phyloP scores from a whole-genome alignment of 2,113 vertebrate species.

The Penelope pileata region DNA sequence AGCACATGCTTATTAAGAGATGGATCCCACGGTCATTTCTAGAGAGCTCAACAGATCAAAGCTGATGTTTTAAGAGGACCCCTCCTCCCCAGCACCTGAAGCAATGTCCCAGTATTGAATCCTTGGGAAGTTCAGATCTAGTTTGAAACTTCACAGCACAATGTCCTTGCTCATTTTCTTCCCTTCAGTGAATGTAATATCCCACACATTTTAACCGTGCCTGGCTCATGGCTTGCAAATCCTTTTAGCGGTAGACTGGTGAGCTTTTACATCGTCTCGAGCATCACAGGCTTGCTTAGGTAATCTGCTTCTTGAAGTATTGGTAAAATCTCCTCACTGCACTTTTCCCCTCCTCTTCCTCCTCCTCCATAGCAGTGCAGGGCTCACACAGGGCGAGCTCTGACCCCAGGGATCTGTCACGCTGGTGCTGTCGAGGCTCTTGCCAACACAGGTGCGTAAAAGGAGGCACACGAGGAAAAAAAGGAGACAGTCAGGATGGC shows the following conservation, averaged over 20 bases:
- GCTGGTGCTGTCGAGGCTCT: neutral
- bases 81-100: neutral
- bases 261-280: neutral
- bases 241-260: neutral
- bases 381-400: slow-evolving; percentile 8
- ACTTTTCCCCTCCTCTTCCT: neutral
- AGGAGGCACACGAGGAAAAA: neutral
- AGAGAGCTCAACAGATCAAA: neutral
- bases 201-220: neutral
- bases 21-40: neutral
- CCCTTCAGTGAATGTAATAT: neutral
- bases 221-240: neutral
- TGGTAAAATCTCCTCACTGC: neutral
- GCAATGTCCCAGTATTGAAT: neutral
- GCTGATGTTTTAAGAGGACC: neutral
- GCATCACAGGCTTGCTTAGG: neutral
- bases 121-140: neutral
- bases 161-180: neutral
- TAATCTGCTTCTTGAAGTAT: neutral
- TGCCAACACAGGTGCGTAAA: slow-evolving; percentile 60
- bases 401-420: neutral
- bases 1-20: neutral
- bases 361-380: neutral
- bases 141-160: neutral
- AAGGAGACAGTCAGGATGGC: neutral